Conservation (phyloP, 2,113 vertebrate species). For the Oreotrochilus melanogaster region DNA sequence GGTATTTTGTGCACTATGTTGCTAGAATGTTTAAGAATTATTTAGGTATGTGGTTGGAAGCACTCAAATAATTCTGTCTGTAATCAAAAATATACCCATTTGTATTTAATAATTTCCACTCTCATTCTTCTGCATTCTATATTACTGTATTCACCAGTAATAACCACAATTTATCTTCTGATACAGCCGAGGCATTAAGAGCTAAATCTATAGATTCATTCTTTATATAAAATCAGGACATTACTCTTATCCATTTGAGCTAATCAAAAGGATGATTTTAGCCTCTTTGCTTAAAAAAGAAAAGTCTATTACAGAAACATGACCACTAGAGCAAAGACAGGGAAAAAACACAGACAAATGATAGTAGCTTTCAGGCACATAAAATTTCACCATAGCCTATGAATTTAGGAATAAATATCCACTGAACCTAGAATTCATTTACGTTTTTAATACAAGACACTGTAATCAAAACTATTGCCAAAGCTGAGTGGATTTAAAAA, state of each 20-base stretch:
- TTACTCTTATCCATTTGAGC: constrained; percentile 36
- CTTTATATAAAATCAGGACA: constrained; percentile 19
- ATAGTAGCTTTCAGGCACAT: neutral
- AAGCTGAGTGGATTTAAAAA: neutral
- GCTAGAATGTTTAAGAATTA: neutral
- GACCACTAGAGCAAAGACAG: neutral
- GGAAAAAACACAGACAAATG: constrained; percentile 23
- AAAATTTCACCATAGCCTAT: neutral
- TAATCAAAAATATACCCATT: constrained; percentile 20
- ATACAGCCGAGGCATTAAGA: neutral
- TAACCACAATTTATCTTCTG: constrained; percentile 46
- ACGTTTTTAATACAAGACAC: neutral
- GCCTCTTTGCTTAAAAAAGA: constrained; percentile 36
- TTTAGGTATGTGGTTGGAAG: neutral
- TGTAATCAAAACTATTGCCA: neutral
- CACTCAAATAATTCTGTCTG: neutral
- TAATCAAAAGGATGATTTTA: constrained; percentile 52
- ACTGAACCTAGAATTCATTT: neutral
- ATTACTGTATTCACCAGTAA: neutral
- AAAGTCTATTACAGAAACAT: neutral
- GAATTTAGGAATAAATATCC: neutral
- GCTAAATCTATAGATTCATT: constrained; percentile 11
- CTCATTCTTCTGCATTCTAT: neutral
- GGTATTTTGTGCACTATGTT: neutral
- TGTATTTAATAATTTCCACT: neutral